Base-by-base conservation (phyloP, 1,140 invertebrate species). In the Popillia japonica region DNA sequence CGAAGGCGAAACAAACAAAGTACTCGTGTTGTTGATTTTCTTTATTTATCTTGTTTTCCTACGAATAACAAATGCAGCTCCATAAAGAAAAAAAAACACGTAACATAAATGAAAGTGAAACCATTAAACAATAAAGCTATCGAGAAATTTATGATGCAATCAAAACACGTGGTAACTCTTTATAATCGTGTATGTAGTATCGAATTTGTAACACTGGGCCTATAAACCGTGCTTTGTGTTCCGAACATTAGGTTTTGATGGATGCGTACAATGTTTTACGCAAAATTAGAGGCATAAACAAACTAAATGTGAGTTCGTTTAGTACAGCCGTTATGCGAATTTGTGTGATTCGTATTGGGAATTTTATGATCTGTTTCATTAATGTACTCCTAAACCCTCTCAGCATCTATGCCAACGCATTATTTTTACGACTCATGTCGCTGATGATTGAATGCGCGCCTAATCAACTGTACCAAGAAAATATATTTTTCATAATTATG, bases 221-320 rank as follows among this genome's bases (percentile, higher is more conserved):
- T 27, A 68, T 68, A 68, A 68, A 68, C 14, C n/a, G 61, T 68
- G 61, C 61, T 68, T 68, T 22, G 61, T 34, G 61, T 68, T 68
- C 61, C 61, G 61, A 68, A 68, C 61, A 68, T 68, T 68, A 68
- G 61, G 61, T 68, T 68, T 27, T 68, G 61, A 68, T 68, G 61
- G 11, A 68, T 68, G 22, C 61, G 22, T 68, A 68, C 61, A 22
- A 68, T 68, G 61, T 68, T 68, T 68, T 22, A 68, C 61, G 61
- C 61, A 68, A 68, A 68, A 68, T 68, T 68, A 68, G 61, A 27
- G 61, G 22, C 61, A 68, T 68, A 68, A 68, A 68, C 61, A 68
- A 68, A 22, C 22, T 68, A 68, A 68, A 68, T 68, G 61, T 34
- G 8, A 27, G 61, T 68, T 23, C 61, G 61, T 68, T 68, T 22